These are phyloP conservation scores for Scaptomyza polygonia DNA, from an alignment of 2,888 invertebrate species.

Conservation along the genomic window DNA sequence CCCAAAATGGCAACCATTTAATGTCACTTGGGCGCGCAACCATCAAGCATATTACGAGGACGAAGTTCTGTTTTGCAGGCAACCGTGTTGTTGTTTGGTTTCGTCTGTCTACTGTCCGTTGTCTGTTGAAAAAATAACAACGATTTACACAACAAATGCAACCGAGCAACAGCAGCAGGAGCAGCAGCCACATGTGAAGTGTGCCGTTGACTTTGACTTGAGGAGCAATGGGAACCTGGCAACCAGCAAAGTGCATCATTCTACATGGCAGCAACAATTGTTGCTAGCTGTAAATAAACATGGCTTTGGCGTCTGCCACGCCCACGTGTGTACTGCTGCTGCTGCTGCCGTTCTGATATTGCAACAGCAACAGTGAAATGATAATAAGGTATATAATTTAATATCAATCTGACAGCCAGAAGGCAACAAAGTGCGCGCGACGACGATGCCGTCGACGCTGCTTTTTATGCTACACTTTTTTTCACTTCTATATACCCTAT, in stretches of 20 bases:
- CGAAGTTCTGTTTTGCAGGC: conserved; percentile 39
- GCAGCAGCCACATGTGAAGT: conserved; percentile 74
- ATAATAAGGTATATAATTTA: conserved; percentile 84
- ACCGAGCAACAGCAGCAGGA: conserved; percentile 33
- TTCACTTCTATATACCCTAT: conserved; percentile 25
- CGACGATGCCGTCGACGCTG: conserved; percentile 37
- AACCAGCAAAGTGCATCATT: conserved; percentile 73
- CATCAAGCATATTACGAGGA: conserved; percentile 77
- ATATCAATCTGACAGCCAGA: conserved; percentile 81
- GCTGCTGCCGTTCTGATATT: conserved; percentile 38
- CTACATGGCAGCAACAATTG: conserved; percentile 73
- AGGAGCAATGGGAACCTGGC: conserved; percentile 33
- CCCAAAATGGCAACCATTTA: conserved; percentile 72
- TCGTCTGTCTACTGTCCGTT: conserved; percentile 21
- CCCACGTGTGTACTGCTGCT: conserved; percentile 48
- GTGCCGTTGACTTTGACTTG: conserved; percentile 69
- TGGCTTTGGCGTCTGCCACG: conserved; percentile 67
- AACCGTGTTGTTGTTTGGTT: conserved; percentile 50
- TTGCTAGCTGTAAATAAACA: conserved; percentile 80
- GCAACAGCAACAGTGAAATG: conserved; percentile 60
- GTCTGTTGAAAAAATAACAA: conserved; percentile 64
- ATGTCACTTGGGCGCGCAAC: conserved; percentile 77
- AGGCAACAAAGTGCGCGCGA: conserved; percentile 70
- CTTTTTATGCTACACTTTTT: conserved; percentile 68
- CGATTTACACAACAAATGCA: conserved; percentile 75